Base-by-base conservation (phyloP, 92 coral and sea anemone genomes). In the Porites divaricata region DNA sequence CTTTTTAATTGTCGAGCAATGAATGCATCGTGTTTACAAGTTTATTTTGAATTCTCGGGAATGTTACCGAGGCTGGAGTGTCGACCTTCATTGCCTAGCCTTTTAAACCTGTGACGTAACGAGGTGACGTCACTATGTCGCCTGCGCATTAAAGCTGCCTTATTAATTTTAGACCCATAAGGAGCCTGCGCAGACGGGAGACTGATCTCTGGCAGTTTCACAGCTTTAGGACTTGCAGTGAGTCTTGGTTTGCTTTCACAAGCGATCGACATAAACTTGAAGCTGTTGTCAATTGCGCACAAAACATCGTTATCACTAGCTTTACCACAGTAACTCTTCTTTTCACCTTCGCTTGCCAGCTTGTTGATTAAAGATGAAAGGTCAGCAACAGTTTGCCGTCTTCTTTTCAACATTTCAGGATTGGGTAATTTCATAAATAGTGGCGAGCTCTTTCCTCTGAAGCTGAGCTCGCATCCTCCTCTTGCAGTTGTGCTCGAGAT, bases 121-220 rank as follows among this genome's bases (percentile, higher is more conserved):
- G 67, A 5, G 22, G 52, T 75, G 79, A 75, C 79, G 51, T 75
- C 79, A 75, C 79, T 75, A 13, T 52, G 67, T 41, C 79, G 79
- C 15, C 79, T 54, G 66, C 67, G 79, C 79, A 57, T 11, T 13
- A 75, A 57, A 57, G 52, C 66, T 54, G 65, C 22, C 19, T 72
- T 35, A 35, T 4, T 72, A 2, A 20, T 19, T 9, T n/a, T 6
- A 16, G 51, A 16, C 6, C 45, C 7, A 35, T 11, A 14, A 24
- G 67, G 8, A 11, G 63, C 67, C 16, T 19, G 54, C 23, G 67
- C 24, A 28, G 50, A 75, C 8, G 9, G 25, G 56, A 16, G 9
- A 12, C 58, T 26, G n/a, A 75, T 75, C 41, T 54, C 67, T 7
- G 79, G 66, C 10, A 26, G 79, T 22, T 26, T 26, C 50, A 59